Base-by-base conservation (phyloP, 1,140 invertebrate genomes). In the Zaprionus africanus region DNA sequence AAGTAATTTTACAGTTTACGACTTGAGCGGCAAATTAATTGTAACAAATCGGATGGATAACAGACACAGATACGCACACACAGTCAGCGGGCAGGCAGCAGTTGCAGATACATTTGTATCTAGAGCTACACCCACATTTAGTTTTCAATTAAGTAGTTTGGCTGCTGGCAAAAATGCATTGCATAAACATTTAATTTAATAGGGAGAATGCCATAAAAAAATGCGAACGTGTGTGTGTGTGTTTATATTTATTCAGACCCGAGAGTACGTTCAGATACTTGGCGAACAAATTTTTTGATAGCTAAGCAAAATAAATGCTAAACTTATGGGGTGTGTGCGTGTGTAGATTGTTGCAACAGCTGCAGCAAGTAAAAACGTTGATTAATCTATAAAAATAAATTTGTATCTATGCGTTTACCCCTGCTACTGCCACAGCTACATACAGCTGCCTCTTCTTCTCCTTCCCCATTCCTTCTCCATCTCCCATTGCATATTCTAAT, bases 341-440 rank as follows among this genome's bases (percentile, higher is more conserved):
- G 22, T 24, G 22, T 38, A 36, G 34, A 64, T 28, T 70, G 80
- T 75, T 66, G 80, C 75, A 81, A 74, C 66, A 63, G 69, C 61
- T 31, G 73, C 71, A 78, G 59, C 65, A 86, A 66, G 67, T 67
- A 76, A 78, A 83, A 74, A 81, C 81, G 78, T 81, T 87, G 85
- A 87, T 87, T 87, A 87, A 87, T 87, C 81, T 87, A 90, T 90
- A 87, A 84, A 90, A 90, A 87, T 84, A 87, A 81, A 90, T 87
- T 90, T 87, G 81, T 86, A 86, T 87, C 83, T 82, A 75, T 82
- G 75, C 56, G 46, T 58, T 46, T 19, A 36, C 41, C 46, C 1
- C 24, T 36, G 64, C 28, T 58, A 31, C n/a, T n/a, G 63, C 31
- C 60, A 12, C 66, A 36, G 28, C 0, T 57, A 56, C 19, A 41